A percentile compares a stretch with the other conserved stretches of the same genome.
Evolutionary conservation across 64 coral and sea anemone species (phyloP).

Genomic region (Stylophora pistillata): DNA sequence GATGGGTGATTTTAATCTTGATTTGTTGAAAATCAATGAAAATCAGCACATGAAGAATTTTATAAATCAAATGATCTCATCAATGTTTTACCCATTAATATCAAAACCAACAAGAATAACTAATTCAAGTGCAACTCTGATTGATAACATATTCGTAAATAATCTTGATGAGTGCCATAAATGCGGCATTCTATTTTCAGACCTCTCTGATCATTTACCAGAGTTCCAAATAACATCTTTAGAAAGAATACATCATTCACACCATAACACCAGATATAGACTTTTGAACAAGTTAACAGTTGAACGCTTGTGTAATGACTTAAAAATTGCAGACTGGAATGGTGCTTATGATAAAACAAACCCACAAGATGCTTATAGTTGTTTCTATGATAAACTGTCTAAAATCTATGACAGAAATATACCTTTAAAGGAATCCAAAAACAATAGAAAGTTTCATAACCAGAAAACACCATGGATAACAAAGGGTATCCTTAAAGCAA

Average conservation of each 20-base stretch:
- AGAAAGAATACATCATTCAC: not conserved
- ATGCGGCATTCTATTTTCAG: not conserved
- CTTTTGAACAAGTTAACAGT: not conserved
- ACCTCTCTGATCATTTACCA: conserved; percentile 32
- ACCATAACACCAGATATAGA: not conserved
- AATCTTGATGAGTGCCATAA: not conserved
- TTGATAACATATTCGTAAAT: conserved; percentile 30
- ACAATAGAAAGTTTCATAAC: not conserved
- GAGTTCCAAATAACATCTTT: conserved; percentile 7
- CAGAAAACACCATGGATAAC: not conserved
- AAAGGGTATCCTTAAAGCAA: not conserved
- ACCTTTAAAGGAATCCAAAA: not conserved
- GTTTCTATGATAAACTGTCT: not conserved
- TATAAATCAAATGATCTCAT: not conserved
- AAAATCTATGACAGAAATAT: not conserved
- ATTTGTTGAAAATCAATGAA: not conserved
- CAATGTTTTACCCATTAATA: conserved; percentile 15
- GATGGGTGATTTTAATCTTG: conserved; percentile 29
- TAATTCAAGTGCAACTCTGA: not conserved
- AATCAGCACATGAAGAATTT: not conserved
- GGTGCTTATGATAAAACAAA: not conserved
- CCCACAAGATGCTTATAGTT: not conserved
- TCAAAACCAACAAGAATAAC: conserved; percentile 33
- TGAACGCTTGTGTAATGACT: not conserved
- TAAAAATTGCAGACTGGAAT: not conserved